Evolutionary conservation across 2,113 vertebrate genomes (phyloP).

Genomic region (Tragelaphus imberbis): DNA sequence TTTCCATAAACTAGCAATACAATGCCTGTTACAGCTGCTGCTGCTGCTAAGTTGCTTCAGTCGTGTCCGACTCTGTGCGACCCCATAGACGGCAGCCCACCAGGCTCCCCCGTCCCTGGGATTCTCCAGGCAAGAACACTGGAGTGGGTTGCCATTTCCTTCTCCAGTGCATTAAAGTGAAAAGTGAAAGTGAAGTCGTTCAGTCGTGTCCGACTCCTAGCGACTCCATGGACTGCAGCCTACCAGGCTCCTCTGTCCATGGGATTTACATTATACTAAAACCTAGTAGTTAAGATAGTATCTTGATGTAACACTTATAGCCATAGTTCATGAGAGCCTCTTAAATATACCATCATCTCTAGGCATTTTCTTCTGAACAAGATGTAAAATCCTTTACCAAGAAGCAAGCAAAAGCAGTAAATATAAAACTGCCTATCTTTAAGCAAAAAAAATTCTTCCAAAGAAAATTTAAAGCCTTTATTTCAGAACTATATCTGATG

Average conservation of each 20-base stretch:
- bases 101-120: too few relatives aligned
- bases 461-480: neutral
- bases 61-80: too few relatives aligned
- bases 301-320: neutral
- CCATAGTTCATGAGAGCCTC: neutral
- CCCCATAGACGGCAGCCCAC: too few relatives aligned
- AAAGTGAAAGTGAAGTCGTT: too few relatives aligned
- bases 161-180: too few relatives aligned
- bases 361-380: conserved; percentile 9
- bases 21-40: neutral
- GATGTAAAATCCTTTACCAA: conserved; percentile 2
- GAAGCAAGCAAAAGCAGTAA: conserved; percentile 1
- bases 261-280: neutral
- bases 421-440: neutral
- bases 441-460: neutral
- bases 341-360: neutral
- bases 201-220: too few relatives aligned
- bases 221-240: too few relatives aligned
- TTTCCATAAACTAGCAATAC: neutral
- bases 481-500: neutral
- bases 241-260: too few relatives aligned
- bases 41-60: too few relatives aligned
- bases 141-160: too few relatives aligned
- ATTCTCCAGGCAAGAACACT: too few relatives aligned
- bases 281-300: neutral